These are phyloP conservation scores for Schizopygopsis pylzovi DNA, from an alignment of 2,797 vertebrate species.

Conservation along the genomic window DNA sequence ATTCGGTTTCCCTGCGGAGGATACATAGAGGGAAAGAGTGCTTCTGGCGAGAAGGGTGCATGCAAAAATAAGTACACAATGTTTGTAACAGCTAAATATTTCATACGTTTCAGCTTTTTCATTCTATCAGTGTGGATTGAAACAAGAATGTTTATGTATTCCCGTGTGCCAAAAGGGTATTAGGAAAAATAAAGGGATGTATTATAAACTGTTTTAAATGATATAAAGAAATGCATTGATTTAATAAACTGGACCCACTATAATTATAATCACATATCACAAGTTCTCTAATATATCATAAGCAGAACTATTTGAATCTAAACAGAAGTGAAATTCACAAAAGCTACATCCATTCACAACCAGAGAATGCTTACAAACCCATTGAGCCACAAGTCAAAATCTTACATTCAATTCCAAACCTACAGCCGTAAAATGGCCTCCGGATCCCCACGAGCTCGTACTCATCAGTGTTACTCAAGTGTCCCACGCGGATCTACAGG, in stretches of 20 bases:
- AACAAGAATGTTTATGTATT: not conserved
- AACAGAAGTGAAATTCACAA: conserved; percentile 29
- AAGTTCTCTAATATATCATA: conserved; percentile 17
- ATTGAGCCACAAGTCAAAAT: not conserved
- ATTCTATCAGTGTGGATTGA: not conserved
- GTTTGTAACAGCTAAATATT: conserved; percentile 27
- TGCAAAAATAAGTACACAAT: conserved; percentile 54
- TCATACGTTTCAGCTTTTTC: not conserved
- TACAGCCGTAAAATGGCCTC: not conserved
- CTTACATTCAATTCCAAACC: not conserved
- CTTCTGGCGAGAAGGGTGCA: conserved; percentile 46
- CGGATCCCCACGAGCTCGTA: not conserved
- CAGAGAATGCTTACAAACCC: not conserved
- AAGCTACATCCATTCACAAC: conserved; percentile 16
- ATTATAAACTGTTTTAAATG: conserved; percentile 6
- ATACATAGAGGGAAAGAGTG: conserved; percentile 51
- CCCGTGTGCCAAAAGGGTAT: not conserved
- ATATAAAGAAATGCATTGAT: conserved; percentile 8
- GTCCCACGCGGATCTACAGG: conserved; percentile 13
- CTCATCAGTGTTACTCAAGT: not conserved
- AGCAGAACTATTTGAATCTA: conserved; percentile 13
- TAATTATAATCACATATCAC: conserved; percentile 33
- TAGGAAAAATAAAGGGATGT: not conserved
- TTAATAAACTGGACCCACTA: not conserved
- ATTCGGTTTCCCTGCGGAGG: conserved; percentile 40